Base-by-base conservation (phyloP, 2,888 invertebrate genomes). In the Drosophila limbata region DNA sequence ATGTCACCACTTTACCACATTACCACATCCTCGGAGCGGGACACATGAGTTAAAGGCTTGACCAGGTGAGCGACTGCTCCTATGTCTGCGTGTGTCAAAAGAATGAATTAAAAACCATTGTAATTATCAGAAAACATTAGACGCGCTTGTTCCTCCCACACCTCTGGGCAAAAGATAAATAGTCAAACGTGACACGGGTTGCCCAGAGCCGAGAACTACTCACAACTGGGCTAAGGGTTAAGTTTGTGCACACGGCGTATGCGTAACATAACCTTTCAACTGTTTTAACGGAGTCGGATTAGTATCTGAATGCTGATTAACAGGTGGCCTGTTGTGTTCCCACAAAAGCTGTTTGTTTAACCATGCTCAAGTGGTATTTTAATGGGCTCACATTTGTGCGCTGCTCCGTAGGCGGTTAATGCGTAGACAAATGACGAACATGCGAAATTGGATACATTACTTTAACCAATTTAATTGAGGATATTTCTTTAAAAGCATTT, bases 61-160 rank as follows among this genome's bases (percentile, higher is more conserved):
- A 51, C 35, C 69, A 75, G 72, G 65, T 69, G 60, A 61, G 45
- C 52, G 44, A 42, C 21, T 66, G 53, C 42, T 44, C 10, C 21
- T 37, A 42, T 55, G 42, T 25, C 17, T 64, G 53, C 47, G 45
- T 71, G 47, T 61, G 47, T 47, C 47, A 53, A 59, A 63, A 56
- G 69, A 48, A 70, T 60, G 75, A 75, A 82, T 79, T 74, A 80
- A 82, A 86, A 73, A 67, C 66, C 78, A 80, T 84, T 84, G 81
- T 81, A 81, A 86, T 86, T 84, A 87, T 88, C 67, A 73, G 85
- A 70, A 77, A 73, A 73, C 83, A 85, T 88, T 79, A 82, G 73
- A 85, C 60, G 67, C 59, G 65, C 69, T 75, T 53, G 47, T 67
- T 63, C 33, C 56, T 42, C 11, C 63, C 66, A 35, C 19, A n/a